Evolutionary conservation across 2,888 invertebrate genomes (phyloP), one percentile per base, ranked within the genome.

Genomic region (Epinotia nisella): DNA sequence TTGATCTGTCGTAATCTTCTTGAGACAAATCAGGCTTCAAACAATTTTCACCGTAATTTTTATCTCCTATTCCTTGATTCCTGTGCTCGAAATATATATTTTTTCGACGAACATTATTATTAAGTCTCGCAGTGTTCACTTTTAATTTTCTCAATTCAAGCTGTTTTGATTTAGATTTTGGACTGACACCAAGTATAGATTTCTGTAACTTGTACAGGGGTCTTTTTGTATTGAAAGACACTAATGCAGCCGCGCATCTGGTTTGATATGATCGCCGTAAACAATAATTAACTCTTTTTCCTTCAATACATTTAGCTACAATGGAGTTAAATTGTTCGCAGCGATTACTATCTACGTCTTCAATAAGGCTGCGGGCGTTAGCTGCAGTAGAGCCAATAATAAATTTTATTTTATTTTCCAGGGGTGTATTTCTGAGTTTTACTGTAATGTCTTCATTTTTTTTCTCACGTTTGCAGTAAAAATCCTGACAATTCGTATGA

Each of bases 361-460:
- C 56, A 17, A 80, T 65, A 17, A 74, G 45, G 58, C 77, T 76
- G 13, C 68, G 45, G 1, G 75, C 56, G 55, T 75, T 69, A n/a
- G 65, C 39, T 24, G 74, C 74, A 24, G 19, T 45, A n/a, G 55
- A 53, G 3, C 53, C 24, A 39, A 71, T 35, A 41, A 77, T 70
- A 5, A 24, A 60, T 61, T 74, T 55, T 1, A 74, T n/a, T 59
- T 68, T 19, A 19, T 51, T 58, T 71, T 53, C 53, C 9, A 64
- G 59, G 35, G 67, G 56, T 4, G 24, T 61, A 3, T 53, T 53
- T n/a, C 53, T n/a, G 64, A 70, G 59, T 58, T 69, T 55, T 65
- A 11, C 10, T 45, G 60, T 15, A 21, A 2, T 41, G 11, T 35
- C 64, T 35, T 69, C 74, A 39, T 53, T 71, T 39, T 74, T 70